A percentile compares a stretch with the other conserved stretches of the same genome.
These are phyloP conservation scores for Oreochromis mossambicus DNA, from an alignment of 2,797 vertebrate species.

Conservation along the genomic window DNA sequence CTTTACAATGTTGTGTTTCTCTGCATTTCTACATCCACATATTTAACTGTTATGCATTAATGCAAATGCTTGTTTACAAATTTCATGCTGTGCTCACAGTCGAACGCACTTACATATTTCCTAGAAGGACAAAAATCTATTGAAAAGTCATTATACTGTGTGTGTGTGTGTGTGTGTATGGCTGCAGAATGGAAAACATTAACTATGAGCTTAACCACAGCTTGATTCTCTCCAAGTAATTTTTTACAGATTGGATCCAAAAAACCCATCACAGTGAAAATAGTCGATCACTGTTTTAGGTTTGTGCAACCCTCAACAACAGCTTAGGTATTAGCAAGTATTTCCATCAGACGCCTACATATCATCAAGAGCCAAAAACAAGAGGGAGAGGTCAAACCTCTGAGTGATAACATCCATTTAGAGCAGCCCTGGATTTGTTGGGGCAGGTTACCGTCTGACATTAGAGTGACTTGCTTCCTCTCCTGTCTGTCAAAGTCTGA, in stretches of 20 bases:
- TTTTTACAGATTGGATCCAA: neutral
- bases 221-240: neutral
- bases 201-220: neutral
- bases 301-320: neutral
- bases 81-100: neutral
- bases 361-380: neutral
- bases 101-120: neutral
- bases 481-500: neutral
- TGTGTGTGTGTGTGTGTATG: neutral
- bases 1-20: neutral
- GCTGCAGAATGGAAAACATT: conserved; percentile 2
- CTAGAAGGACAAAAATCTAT: neutral
- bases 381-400: neutral
- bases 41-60: neutral
- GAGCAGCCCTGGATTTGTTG: conserved; percentile 10
- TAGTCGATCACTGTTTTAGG: neutral
- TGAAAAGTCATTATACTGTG: neutral
- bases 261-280: neutral
- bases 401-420: neutral
- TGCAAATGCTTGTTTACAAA: neutral
- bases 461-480: conserved; percentile 24
- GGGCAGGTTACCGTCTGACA: conserved; percentile 29
- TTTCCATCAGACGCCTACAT: neutral
- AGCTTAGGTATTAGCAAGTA: neutral
- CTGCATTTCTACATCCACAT: neutral